Percentiles rank a stretch among this genome's conserved stretches.
These are phyloP conservation scores for Drosophila ironensis DNA, from an alignment of 1,140 invertebrate genomes.

Conservation along the genomic window DNA sequence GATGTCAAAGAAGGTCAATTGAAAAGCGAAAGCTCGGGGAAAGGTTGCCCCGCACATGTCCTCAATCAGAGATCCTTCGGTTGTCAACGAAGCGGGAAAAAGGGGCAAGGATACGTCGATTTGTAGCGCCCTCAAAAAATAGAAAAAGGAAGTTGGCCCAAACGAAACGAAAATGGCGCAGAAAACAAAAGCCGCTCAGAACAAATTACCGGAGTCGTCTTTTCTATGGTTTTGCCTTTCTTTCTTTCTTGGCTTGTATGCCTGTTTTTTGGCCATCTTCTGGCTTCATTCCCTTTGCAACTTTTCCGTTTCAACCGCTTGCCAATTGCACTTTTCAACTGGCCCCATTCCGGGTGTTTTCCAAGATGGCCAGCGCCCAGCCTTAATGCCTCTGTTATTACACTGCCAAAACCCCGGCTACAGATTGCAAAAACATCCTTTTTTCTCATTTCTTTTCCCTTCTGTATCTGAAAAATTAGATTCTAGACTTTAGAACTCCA, in stretches of 20 bases:
- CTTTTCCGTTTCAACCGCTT: constrained; percentile 46
- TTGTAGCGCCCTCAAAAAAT: constrained; percentile 6
- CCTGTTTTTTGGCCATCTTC: neutral
- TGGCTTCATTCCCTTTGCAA: constrained; percentile 22
- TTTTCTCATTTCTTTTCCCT: too few relatives aligned
- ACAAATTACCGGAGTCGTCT: constrained; percentile 78
- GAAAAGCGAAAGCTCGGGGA: constrained; percentile 73
- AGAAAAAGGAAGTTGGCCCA: constrained; percentile 26
- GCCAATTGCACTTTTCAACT: constrained; percentile 77
- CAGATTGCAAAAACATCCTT: neutral
- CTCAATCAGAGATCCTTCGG: constrained; percentile 53
- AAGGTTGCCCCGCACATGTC: constrained; percentile 51
- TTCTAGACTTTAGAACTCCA: too few relatives aligned
- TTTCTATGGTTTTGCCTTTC: constrained; percentile 66
- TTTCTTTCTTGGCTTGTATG: constrained; percentile 26
- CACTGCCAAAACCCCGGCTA: neutral
- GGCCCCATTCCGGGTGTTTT: constrained; percentile 49
- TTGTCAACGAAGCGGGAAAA: constrained; percentile 38
- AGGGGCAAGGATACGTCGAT: constrained; percentile 26
- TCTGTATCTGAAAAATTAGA: too few relatives aligned
- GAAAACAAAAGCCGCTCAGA: constrained; percentile 78
- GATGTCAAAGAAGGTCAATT: constrained; percentile 77
- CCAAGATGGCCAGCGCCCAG: constrained; percentile 40
- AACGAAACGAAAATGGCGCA: constrained; percentile 56
- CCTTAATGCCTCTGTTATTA: constrained; percentile 20